Base-by-base conservation (phyloP, 2,797 vertebrate species). In the Protonibea diacanthus region DNA sequence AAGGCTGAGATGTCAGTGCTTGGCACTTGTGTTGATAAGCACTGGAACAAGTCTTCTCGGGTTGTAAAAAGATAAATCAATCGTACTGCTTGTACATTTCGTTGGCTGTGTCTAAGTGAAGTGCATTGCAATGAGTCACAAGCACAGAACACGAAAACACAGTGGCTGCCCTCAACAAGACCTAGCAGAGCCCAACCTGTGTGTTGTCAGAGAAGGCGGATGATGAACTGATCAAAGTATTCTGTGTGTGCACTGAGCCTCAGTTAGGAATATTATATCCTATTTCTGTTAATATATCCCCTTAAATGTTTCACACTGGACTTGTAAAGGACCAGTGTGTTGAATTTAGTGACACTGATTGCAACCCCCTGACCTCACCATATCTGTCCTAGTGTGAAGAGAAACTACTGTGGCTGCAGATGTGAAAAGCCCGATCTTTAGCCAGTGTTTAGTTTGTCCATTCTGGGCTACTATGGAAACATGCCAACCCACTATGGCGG, bases 101-200 rank as follows among this genome's bases (percentile, higher is more conserved):
- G 63, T 20, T 66, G 27, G 6, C 68, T 68, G 56, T 61, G 47
- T 59, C 44, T 18, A 23, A 67, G 64, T 71, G 49, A 81, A 63
- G 56, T 52, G 45, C 27, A 61, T 20, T 67, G 33, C 8, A 17
- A 82, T 89, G 61, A 90, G 56, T 89, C 80, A 86, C 66, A 76
- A 81, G 62, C 59, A 38, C 60, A 70, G 38, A 77, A n/a, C 33
- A 80, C 25, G 78, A 57, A 80, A 59, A 60, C 57, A 73, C 33
- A 42, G 15, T 38, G 27, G 65, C 56, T 56, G 83, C 27, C 45
- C 51, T 76, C 2, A 14, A 81, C 80, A 87, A 84, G 85, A 82
- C 61, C 48, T 4, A 17, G 59, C 82, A 83, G 48, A 86, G 29
- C 8, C 74, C 65, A 71, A 83, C 67, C 76, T 82, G 84, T 14